Conservation (phyloP, 2,888 invertebrate genomes). For the Amblyjoppa fuscipennis region DNA sequence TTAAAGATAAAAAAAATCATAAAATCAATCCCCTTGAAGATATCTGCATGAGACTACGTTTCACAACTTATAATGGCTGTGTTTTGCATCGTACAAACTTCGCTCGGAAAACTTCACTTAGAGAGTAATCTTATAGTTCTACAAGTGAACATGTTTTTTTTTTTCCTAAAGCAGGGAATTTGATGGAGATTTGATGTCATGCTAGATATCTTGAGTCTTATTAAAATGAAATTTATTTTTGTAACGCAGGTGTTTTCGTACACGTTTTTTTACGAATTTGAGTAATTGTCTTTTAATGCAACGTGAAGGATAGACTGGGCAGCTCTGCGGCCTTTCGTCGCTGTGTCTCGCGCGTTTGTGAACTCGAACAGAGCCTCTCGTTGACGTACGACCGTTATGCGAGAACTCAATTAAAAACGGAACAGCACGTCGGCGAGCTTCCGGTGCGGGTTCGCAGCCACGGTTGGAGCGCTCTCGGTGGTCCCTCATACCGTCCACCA, state of each 20-base stretch:
- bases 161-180: too few species aligned
- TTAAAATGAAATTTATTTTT: too few species aligned
- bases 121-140: too few species aligned
- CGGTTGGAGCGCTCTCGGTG: slow-evolving; percentile 34
- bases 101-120: too few species aligned
- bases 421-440: slow-evolving; percentile 62
- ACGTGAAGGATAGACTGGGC: background rate
- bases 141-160: too few species aligned
- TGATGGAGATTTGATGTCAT: background rate
- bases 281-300: background rate
- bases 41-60: too few species aligned
- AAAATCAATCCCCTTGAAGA: background rate
- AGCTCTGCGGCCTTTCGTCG: background rate
- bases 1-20: background rate
- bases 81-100: too few species aligned
- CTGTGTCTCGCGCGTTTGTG: background rate
- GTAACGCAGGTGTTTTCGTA: background rate
- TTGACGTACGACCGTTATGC: slow-evolving; percentile 56
- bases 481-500: slow-evolving; percentile 12
- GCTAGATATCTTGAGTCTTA: too few species aligned
- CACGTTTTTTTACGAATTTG: background rate
- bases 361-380: slow-evolving; percentile 44
- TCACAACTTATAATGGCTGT: too few species aligned
- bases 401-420: slow-evolving; percentile 70
- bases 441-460: slow-evolving; percentile 14